phyloP scores from a whole-genome alignment of 2,888 invertebrate genomes.

The Nasonia oneida region DNA sequence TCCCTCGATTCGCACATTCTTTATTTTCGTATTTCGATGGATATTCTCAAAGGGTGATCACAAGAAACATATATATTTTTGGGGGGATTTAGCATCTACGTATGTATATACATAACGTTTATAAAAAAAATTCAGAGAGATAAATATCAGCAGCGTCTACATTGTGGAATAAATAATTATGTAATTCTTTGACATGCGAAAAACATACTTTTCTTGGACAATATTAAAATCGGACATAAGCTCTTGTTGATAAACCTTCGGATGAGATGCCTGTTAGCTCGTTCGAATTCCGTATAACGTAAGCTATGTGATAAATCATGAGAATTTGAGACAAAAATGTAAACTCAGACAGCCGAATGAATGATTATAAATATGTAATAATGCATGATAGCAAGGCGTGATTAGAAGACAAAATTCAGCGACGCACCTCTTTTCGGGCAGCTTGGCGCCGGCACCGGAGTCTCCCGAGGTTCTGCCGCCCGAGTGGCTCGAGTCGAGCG shows the following conservation, averaged over 20 bases:
- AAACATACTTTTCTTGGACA: constrained; percentile 55
- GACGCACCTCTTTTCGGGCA: constrained; percentile 87
- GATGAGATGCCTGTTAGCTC: constrained; percentile 38
- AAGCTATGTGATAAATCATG: constrained; percentile 36
- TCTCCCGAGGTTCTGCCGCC: constrained; percentile 93
- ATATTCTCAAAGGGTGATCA: background rate
- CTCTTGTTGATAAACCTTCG: constrained; percentile 55
- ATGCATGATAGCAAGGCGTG: background rate
- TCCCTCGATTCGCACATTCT: background rate
- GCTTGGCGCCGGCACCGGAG: constrained; percentile 88
- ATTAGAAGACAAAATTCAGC: background rate
- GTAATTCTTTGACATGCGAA: constrained; percentile 22
- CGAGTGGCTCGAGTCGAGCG: constrained; percentile 94
- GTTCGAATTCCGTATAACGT: constrained; percentile 44
- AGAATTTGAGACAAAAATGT: constrained; percentile 19
- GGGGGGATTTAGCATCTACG: background rate
- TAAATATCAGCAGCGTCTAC: background rate
- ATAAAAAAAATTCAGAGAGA: background rate
- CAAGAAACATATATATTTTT: background rate
- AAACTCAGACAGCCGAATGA: background rate
- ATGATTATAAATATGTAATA: background rate
- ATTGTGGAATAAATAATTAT: background rate
- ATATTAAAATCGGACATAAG: constrained; percentile 51
- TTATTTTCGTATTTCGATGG: background rate
- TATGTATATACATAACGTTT: background rate